phyloP scores from a whole-genome alignment of 2,113 vertebrate genomes.

The Tonatia bakeri region DNA sequence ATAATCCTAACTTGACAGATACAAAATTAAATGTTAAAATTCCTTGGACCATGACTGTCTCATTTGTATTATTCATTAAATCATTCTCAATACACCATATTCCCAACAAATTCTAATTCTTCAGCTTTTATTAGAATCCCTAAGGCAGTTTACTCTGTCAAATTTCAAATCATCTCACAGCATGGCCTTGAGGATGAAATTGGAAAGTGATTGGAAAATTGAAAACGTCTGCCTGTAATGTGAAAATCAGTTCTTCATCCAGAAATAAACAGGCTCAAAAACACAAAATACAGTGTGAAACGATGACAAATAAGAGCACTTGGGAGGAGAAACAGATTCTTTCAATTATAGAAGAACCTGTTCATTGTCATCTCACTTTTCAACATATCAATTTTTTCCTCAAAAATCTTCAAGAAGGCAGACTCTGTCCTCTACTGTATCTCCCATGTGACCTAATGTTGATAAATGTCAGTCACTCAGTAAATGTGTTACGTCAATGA shows the following conservation, averaged over 20 bases:
- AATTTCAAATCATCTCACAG: slow-evolving; percentile 69
- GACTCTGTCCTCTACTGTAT: background rate
- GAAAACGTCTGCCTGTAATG: slow-evolving; percentile 30
- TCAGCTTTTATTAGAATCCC: slow-evolving; percentile 57
- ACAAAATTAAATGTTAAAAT: slow-evolving; percentile 72
- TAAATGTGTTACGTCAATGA: background rate
- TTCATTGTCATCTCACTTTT: background rate
- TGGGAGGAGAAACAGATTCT: background rate
- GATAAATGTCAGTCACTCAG: background rate
- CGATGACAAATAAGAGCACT: background rate
- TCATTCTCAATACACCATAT: slow-evolving; percentile 32
- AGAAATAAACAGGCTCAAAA: background rate
- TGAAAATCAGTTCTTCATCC: background rate
- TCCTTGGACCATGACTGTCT: slow-evolving; percentile 72
- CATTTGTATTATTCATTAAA: slow-evolving; percentile 60
- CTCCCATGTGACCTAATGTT: background rate
- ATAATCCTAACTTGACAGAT: slow-evolving; percentile 69
- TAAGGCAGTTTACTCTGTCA: slow-evolving; percentile 68
- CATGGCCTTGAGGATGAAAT: slow-evolving; percentile 61
- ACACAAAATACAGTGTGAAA: background rate
- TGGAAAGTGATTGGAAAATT: slow-evolving; percentile 49
- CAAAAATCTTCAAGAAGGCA: background rate
- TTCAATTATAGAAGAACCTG: background rate
- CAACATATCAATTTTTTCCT: background rate
- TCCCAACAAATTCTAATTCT: slow-evolving; percentile 56